Evolutionary conservation across 2,113 vertebrate genomes (phyloP).

Genomic region (Dicaeum eximium): DNA sequence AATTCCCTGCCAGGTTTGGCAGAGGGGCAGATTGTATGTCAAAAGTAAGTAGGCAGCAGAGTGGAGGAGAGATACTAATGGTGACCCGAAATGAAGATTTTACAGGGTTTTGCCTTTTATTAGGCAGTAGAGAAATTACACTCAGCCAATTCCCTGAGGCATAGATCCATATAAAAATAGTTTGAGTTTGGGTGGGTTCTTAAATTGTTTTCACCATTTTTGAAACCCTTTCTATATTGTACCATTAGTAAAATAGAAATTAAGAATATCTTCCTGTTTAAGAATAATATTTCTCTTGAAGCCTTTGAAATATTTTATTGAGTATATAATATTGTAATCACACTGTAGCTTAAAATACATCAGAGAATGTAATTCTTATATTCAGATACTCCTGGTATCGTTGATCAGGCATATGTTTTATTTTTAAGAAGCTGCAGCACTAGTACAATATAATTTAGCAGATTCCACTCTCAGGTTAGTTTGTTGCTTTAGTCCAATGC

Average conservation of each 20-base stretch:
- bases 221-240: neutral
- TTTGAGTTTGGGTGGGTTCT: neutral
- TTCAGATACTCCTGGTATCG: neutral
- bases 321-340: neutral
- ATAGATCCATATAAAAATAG: neutral
- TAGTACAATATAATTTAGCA: neutral
- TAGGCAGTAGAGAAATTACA: neutral
- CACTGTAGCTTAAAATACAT: neutral
- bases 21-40: neutral
- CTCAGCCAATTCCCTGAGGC: neutral
- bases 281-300: neutral
- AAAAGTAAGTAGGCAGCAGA: neutral
- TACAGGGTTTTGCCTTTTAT: neutral
- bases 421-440: neutral
- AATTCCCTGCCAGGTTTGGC: neutral
- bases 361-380: neutral
- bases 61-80: neutral
- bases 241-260: neutral
- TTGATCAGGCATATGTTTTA: neutral
- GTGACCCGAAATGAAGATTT: neutral
- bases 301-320: neutral
- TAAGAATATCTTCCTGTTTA: neutral
- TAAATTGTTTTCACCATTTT: neutral
- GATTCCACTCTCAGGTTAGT: constrained; percentile 8
- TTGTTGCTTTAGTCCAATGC: constrained; percentile 6